Evolutionary conservation across 2,888 invertebrate genomes (phyloP), one percentile per base, ranked within the genome.

Genomic region (Adelphocoris suturalis): DNA sequence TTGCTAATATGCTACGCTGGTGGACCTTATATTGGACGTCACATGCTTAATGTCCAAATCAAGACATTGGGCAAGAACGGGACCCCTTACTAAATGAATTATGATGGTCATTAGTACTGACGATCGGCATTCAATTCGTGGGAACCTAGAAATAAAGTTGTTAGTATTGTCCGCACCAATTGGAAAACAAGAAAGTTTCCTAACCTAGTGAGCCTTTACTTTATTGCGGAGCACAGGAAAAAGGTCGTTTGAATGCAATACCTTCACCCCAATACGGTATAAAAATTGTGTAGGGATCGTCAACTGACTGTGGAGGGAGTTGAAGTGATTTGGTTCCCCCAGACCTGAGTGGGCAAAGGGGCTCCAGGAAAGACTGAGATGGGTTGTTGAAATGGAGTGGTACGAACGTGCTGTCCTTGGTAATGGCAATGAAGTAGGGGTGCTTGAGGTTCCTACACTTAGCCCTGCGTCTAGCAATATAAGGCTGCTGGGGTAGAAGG

Each of bases 381-480:
- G 61, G 85, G 85, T 85, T 48, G 85, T 85, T 85, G 85, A 85
- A 85, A 85, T 85, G 85, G 85, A 85, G 85, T 61, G 85, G 85
- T 85, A 85, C 57, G 85, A 85, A 85, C 85, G 85, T 85, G 85
- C 85, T 85, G 85, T 61, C 85, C 88, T 78, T 55, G 76, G 57
- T 78, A 88, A 88, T 88, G 78, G 88, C 61, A 55, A 88, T 80
- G 88, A 68, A 68, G 55, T 55, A 48, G 88, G 48, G 78, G 37
- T 23, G 80, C 55, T 88, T 76, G 76, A 88, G 78, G 78, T 80
- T 80, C 78, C 78, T 80, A 37, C 78, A 80, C 78, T 80, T 80
- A 80, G 78, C 78, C 78, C 37, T 46, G 78, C 78, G 78, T 80
- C 78, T 80, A 47, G 78, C 78, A 80, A 80, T 80, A 80, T 80